phyloP scores from a whole-genome alignment of 2,888 invertebrate species.

The Hetaerina titia region DNA sequence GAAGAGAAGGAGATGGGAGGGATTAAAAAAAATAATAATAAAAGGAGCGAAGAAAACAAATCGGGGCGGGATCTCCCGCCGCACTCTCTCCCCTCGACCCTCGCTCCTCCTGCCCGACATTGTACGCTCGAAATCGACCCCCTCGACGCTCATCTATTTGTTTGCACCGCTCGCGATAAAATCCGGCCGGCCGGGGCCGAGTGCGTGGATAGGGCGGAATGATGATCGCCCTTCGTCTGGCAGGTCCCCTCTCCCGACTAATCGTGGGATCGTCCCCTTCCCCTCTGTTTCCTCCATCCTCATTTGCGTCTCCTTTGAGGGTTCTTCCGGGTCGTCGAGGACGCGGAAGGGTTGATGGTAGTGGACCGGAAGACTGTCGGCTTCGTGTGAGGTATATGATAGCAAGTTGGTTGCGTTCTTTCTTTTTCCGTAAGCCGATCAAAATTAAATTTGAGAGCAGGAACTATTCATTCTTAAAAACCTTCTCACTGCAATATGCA shows the following conservation, averaged over 20 bases:
- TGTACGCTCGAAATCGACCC: too few relatives aligned
- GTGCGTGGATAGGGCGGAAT: background rate
- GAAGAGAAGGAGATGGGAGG: background rate
- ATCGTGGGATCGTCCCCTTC: too few relatives aligned
- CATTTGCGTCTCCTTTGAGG: background rate
- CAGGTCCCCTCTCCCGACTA: background rate
- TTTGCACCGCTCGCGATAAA: background rate
- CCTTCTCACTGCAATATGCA: too few relatives aligned
- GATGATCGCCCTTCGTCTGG: background rate
- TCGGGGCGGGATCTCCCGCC: background rate
- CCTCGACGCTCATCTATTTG: background rate
- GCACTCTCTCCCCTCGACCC: background rate
- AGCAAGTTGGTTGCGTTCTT: too few relatives aligned
- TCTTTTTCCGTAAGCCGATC: too few relatives aligned
- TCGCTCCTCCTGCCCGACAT: background rate
- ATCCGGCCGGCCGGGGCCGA: background rate
- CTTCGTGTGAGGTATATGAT: too few relatives aligned
- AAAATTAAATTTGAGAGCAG: too few relatives aligned
- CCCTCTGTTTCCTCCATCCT: too few relatives aligned
- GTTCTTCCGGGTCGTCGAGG: too few relatives aligned
- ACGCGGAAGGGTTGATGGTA: too few relatives aligned
- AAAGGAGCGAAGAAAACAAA: background rate
- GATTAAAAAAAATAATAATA: background rate
- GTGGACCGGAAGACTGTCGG: too few relatives aligned
- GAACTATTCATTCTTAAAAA: too few relatives aligned